Evolutionary conservation across 2,888 invertebrate genomes (phyloP).

Genomic region (Oithona nana): DNA sequence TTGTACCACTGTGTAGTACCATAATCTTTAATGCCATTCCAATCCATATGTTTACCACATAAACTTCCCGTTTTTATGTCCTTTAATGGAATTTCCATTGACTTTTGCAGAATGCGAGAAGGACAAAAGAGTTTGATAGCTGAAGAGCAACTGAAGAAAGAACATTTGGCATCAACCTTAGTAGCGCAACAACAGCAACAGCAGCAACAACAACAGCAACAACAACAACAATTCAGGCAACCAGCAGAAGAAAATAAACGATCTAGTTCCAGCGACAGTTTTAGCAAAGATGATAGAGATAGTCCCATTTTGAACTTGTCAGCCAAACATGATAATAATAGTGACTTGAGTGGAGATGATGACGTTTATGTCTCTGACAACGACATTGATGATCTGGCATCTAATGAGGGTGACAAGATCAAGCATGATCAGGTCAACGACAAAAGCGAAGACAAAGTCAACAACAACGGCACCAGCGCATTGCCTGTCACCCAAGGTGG

Average conservation of each 20-base stretch:
- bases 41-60: background rate
- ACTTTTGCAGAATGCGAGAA: conserved; percentile 6
- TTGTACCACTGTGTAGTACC: no score
- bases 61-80: background rate
- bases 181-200: background rate
- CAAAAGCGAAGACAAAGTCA: conserved; percentile 3
- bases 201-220: conserved; percentile 1
- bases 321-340: background rate
- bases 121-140: conserved; percentile 5
- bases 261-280: background rate
- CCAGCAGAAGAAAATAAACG: background rate
- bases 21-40: no score
- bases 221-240: background rate
- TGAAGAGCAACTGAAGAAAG: background rate
- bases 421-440: background rate
- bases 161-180: background rate
- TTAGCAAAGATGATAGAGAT: background rate
- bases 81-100: background rate
- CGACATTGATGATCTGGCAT: background rate
- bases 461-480: background rate
- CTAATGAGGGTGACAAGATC: background rate
- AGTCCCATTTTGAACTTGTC: conserved; percentile 7
- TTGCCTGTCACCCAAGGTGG: background rate
- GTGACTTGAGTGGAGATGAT: background rate
- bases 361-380: conserved; percentile 6